These are phyloP conservation scores for Spisula solida DNA, from an alignment of 2,888 invertebrate genomes.

Conservation along the genomic window DNA sequence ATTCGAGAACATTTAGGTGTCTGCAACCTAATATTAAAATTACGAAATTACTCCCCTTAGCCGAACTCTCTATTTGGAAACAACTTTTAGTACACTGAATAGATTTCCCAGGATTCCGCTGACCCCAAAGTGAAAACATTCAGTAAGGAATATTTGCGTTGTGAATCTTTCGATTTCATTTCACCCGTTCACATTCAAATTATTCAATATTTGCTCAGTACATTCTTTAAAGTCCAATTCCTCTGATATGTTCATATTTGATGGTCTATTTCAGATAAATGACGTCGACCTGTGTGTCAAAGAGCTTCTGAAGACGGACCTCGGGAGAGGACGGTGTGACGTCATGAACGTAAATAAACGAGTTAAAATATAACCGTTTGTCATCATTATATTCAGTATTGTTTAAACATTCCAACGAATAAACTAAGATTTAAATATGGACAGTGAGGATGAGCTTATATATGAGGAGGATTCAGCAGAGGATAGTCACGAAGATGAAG, in stretches of 20 bases:
- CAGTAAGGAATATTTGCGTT: conserved; percentile 76
- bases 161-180: conserved; percentile 52
- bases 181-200: not conserved
- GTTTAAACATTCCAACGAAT: conserved; percentile 23
- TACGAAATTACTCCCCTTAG: not conserved
- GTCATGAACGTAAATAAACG: conserved; percentile 85
- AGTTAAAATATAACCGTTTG: conserved; percentile 5
- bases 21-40: not conserved
- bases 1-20: not conserved
- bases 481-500: conserved; percentile 96
- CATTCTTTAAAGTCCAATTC: not conserved
- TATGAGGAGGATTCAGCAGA: conserved; percentile 92
- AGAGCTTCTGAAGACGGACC: conserved; percentile 6
- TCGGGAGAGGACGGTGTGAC: conserved; percentile 75
- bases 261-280: not conserved
- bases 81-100: conserved; percentile 55
- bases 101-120: conserved; percentile 67
- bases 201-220: not conserved
- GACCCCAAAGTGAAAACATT: conserved; percentile 65
- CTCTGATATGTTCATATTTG: not conserved
- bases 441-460: conserved; percentile 96
- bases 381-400: conserved; percentile 26
- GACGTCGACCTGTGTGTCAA: not conserved
- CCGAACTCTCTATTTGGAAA: conserved; percentile 50
- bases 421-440: conserved; percentile 90